Conservation (phyloP, 2,113 vertebrate genomes). For the Ovis canadensis region DNA sequence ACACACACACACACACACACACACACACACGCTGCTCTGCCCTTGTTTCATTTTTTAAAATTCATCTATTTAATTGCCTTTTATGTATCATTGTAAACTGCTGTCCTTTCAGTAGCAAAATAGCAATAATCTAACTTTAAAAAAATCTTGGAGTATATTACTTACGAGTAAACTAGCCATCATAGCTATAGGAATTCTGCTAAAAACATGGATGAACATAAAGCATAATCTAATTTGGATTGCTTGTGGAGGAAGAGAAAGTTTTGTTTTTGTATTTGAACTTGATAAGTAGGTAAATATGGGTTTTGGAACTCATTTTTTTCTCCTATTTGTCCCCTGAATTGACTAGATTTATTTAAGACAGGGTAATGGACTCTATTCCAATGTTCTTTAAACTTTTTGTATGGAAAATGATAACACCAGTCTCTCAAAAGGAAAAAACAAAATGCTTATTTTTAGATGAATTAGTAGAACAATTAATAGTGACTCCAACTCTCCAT, state of each 20-base stretch:
- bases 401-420: background rate
- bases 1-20: background rate
- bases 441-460: background rate
- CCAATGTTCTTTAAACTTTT: background rate
- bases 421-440: background rate
- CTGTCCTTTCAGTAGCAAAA: background rate
- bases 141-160: background rate
- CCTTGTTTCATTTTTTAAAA: background rate
- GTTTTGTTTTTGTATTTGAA: background rate
- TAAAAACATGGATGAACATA: background rate
- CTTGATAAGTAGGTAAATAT: background rate
- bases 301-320: background rate
- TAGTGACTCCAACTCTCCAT: background rate
- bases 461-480: background rate
- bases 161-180: background rate
- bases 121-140: background rate
- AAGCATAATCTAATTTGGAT: background rate
- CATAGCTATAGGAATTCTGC: background rate
- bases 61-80: background rate
- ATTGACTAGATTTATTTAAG: background rate
- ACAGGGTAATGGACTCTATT: background rate
- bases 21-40: background rate
- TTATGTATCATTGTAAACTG: background rate
- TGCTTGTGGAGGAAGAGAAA: background rate
- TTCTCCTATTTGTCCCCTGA: background rate